phyloP scores from a whole-genome alignment of 53 echinoderm and acorn worm species.

The Stichopus horrens region DNA sequence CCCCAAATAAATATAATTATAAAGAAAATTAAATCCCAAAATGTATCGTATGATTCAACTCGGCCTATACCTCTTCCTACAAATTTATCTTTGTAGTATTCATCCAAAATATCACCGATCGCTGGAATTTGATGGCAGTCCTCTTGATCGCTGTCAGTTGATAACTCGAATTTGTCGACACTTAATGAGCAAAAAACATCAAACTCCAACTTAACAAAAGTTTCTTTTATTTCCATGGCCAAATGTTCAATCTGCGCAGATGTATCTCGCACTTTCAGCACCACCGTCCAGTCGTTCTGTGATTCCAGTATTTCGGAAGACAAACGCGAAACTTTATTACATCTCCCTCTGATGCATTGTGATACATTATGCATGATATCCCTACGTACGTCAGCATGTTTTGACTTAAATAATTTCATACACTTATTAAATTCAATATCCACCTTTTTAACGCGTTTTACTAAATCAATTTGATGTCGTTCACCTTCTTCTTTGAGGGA shows the following conservation, averaged over 20 bases:
- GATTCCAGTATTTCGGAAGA: not conserved
- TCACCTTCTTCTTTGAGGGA: not conserved
- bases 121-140: no score
- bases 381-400: not conserved
- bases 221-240: not conserved
- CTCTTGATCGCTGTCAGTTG: not conserved
- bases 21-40: no score
- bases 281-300: not conserved
- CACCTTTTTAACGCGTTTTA: not conserved
- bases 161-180: not conserved
- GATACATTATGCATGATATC: not conserved
- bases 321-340: not conserved
- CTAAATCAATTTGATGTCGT: not conserved
- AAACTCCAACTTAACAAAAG: not conserved
- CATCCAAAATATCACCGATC: no score
- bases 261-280: not conserved
- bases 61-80: no score
- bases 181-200: not conserved
- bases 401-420: not conserved
- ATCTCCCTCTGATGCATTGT: not conserved
- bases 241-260: not conserved
- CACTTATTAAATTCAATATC: not conserved
- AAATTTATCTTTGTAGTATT: no score
- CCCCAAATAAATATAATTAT: no score
- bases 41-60: no score